These are phyloP conservation scores for Oxygymnocypris stewartii DNA, from an alignment of 2,113 vertebrate species.

Conservation along the genomic window DNA sequence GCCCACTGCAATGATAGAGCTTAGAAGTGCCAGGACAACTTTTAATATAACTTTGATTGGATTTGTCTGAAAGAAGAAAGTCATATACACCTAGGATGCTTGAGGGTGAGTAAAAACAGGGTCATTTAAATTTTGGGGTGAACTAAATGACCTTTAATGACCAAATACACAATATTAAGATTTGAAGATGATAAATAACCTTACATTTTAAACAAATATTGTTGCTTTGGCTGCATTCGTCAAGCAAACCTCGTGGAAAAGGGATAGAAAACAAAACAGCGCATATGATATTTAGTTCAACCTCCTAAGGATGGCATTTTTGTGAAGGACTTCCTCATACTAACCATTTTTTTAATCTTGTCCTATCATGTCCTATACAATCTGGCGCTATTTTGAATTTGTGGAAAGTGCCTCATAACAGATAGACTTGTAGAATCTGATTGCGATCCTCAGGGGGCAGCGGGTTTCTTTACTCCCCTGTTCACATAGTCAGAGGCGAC, in stretches of 20 bases:
- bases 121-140: too few relatives aligned
- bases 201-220: neutral
- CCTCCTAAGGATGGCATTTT: too few relatives aligned
- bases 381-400: neutral
- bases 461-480: constrained; percentile 18
- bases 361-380: too few relatives aligned
- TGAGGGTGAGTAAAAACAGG: too few relatives aligned
- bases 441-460: constrained; percentile 12
- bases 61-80: too few relatives aligned
- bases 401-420: neutral
- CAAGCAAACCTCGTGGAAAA: neutral
- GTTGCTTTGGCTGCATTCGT: neutral
- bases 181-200: neutral
- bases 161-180: neutral
- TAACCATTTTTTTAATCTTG: too few relatives aligned
- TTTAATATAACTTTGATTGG: too few relatives aligned
- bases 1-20: too few relatives aligned
- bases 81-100: too few relatives aligned
- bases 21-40: too few relatives aligned
- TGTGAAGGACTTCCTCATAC: too few relatives aligned
- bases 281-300: neutral
- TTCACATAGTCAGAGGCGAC: neutral
- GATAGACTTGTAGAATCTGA: constrained; percentile 1
- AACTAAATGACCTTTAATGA: neutral
- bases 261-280: neutral